Conservation (phyloP, 2,888 invertebrate genomes). For the Parnassius apollo region DNA sequence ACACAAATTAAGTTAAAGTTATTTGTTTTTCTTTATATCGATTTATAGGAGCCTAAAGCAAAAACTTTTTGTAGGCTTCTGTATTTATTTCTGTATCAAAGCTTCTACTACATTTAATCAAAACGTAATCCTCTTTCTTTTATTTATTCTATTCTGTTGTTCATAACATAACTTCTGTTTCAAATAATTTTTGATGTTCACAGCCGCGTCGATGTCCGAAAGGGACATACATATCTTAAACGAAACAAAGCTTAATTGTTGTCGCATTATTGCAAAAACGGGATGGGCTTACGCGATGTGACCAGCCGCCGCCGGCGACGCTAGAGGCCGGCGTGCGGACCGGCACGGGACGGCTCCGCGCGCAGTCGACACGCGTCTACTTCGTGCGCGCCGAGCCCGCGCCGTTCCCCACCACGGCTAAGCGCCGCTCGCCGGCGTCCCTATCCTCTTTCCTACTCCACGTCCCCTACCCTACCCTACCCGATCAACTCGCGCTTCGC, state of each 20-base stretch:
- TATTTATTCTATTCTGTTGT: conserved; percentile 15
- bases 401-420: conserved; percentile 68
- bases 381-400: conserved; percentile 64
- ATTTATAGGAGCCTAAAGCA: too few species aligned
- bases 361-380: conserved; percentile 49
- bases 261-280: conserved; percentile 80
- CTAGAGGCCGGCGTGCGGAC: conserved; percentile 61
- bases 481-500: conserved; percentile 48
- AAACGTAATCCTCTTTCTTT: neutral
- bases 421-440: conserved; percentile 67
- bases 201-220: conserved; percentile 73
- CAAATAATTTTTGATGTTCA: conserved; percentile 75
- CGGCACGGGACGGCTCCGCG: conserved; percentile 63
- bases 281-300: conserved; percentile 88
- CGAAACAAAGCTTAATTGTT: conserved; percentile 80
- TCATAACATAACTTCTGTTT: conserved; percentile 25
- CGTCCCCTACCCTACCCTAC: conserved; percentile 26
- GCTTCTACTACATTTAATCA: neutral
- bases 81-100: conserved; percentile 14
- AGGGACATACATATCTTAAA: conserved; percentile 48
- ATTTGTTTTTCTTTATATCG: too few species aligned
- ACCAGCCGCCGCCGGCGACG: conserved; percentile 83
- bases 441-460: conserved; percentile 37
- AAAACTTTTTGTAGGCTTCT: neutral
- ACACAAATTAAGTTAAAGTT: conserved; percentile 3